Evolutionary conservation across 2,888 invertebrate genomes (phyloP).

Genomic region (Microchrysa polita): DNA sequence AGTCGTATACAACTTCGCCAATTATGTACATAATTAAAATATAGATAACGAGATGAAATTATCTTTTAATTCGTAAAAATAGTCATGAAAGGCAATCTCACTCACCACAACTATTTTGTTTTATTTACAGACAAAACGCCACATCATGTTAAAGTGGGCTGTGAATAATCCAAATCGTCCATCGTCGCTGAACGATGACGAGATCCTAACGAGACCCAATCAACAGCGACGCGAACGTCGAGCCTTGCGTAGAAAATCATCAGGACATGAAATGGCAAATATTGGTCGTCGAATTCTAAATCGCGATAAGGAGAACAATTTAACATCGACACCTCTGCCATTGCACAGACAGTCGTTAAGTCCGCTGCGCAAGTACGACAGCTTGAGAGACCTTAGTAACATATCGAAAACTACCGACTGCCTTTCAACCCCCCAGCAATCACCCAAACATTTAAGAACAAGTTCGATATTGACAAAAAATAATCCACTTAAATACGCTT

Average conservation of each 20-base stretch:
- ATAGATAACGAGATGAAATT: not conserved
- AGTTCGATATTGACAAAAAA: conserved; percentile 16
- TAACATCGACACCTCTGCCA: conserved; percentile 55
- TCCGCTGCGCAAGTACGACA: conserved; percentile 52
- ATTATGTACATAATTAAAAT: no score
- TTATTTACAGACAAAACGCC: conserved; percentile 34
- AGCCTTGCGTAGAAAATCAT: conserved; percentile 55
- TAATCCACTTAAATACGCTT: conserved; percentile 50
- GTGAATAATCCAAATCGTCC: conserved; percentile 58
- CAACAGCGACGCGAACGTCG: not conserved
- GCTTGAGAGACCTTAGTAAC: conserved; percentile 59
- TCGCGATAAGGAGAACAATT: conserved; percentile 59
- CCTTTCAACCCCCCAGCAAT: conserved; percentile 46
- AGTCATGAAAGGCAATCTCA: not conserved
- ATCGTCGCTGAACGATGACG: conserved; percentile 47
- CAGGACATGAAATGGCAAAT: conserved; percentile 49
- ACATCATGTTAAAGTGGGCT: conserved; percentile 62
- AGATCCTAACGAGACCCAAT: not conserved
- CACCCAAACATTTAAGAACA: conserved; percentile 50
- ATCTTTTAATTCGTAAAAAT: not conserved
- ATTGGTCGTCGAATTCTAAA: conserved; percentile 38
- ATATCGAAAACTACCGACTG: conserved; percentile 54
- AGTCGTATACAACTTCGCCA: no score
- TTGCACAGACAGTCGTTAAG: conserved; percentile 43
- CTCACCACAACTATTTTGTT: conserved; percentile 10